Evolutionary conservation across 2,888 invertebrate genomes (phyloP).

Genomic region (Melanostoma scalare): DNA sequence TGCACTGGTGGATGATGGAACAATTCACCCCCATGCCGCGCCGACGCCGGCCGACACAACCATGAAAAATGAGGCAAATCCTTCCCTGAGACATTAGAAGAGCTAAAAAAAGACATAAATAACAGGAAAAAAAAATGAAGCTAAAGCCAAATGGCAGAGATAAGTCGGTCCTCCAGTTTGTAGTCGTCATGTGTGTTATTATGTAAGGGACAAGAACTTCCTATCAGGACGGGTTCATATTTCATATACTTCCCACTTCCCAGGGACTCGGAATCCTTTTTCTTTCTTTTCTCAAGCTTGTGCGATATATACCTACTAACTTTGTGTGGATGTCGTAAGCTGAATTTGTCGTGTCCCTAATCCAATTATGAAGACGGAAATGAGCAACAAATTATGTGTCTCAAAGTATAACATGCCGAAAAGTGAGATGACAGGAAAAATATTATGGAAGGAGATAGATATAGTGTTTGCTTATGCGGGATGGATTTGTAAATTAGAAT

Average conservation of each 20-base stretch:
- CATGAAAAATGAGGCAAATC: slow-evolving; percentile 61
- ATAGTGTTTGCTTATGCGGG: slow-evolving; percentile 17
- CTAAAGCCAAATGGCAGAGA: slow-evolving; percentile 32
- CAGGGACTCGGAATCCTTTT: slow-evolving; percentile 16
- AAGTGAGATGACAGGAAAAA: neutral
- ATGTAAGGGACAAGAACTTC: slow-evolving; percentile 6
- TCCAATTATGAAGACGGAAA: slow-evolving; percentile 62
- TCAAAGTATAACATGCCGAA: slow-evolving; percentile 5
- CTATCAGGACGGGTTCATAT: slow-evolving; percentile 27
- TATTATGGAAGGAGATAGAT: neutral
- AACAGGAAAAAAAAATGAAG: slow-evolving; percentile 4
- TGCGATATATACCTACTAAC: no score
- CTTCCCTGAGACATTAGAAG: slow-evolving; percentile 9
- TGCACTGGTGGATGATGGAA: slow-evolving; percentile 35
- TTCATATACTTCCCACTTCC: slow-evolving; percentile 11
- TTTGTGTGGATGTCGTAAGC: slow-evolving; percentile 9
- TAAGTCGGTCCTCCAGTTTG: slow-evolving; percentile 12
- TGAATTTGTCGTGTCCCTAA: slow-evolving; percentile 15
- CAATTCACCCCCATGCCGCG: slow-evolving; percentile 36
- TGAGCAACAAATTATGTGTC: slow-evolving; percentile 43
- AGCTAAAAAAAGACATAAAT: neutral
- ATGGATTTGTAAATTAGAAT: slow-evolving; percentile 48
- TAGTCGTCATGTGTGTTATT: neutral
- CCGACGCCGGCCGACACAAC: neutral
- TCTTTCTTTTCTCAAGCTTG: neutral